A percentile compares a stretch with the other conserved stretches of the same genome.
phyloP scores from a whole-genome alignment of 2,113 vertebrate species.

The Orcinus orca region DNA sequence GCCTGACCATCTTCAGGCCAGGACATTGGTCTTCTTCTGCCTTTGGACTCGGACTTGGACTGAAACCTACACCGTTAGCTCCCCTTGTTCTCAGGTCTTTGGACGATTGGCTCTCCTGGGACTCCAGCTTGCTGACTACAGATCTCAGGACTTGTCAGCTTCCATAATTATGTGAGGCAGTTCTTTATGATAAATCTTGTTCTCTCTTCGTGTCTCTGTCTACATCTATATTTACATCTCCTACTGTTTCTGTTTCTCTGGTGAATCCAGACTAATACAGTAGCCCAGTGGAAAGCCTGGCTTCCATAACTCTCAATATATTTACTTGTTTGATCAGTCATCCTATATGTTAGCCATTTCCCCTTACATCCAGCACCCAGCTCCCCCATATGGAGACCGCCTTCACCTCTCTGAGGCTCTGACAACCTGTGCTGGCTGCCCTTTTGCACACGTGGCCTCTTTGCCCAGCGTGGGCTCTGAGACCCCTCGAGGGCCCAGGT shows the following conservation, averaged over 20 bases:
- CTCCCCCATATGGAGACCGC: too few relatives aligned
- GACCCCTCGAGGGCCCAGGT: background rate
- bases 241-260: background rate
- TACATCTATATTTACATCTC: background rate
- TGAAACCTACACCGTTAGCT: background rate
- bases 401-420: background rate
- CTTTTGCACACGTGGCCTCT: background rate
- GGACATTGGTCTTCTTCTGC: background rate
- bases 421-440: background rate
- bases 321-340: background rate
- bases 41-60: background rate
- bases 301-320: background rate
- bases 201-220: background rate
- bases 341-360: background rate
- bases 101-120: background rate
- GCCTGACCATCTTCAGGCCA: background rate
- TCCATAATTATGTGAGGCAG: background rate
- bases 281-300: background rate
- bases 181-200: background rate
- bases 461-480: background rate
- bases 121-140: background rate
- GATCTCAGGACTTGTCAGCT: background rate
- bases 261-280: background rate
- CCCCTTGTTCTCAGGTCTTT: background rate
- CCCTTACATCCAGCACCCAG: accelerated